Evolutionary conservation across 2,797 vertebrate species (phyloP).

Genomic region (Capromys pilorides): DNA sequence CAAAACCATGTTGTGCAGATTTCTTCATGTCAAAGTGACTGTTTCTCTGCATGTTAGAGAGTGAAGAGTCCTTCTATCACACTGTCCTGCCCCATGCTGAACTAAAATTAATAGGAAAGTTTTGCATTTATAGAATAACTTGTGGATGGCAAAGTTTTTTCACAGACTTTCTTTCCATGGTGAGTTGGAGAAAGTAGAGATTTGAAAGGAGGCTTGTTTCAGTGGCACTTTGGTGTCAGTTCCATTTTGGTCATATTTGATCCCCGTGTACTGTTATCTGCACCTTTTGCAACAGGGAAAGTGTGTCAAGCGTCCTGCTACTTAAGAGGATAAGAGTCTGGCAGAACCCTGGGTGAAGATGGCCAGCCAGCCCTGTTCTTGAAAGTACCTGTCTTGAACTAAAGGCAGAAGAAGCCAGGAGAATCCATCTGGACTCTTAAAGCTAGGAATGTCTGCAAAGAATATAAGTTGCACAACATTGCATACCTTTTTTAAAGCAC

Average conservation of each 20-base stretch:
- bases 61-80: not conserved
- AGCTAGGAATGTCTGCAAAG: constrained; percentile 6
- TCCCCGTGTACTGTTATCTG: constrained; percentile 47
- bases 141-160: not conserved
- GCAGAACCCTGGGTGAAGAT: not conserved
- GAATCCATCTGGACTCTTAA: not conserved
- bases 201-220: constrained; percentile 19
- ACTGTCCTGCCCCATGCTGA: not conserved
- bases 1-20: not conserved
- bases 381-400: constrained; percentile 4
- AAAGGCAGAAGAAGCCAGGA: not conserved
- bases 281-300: constrained; percentile 66
- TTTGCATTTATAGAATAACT: constrained; percentile 48
- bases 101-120: not conserved
- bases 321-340: constrained; percentile 23
- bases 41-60: not conserved
- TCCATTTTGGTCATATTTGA: constrained; percentile 69
- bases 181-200: constrained; percentile 40
- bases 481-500: constrained; percentile 9
- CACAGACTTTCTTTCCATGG: constrained; percentile 19
- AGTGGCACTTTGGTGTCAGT: not conserved
- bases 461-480: constrained; percentile 21
- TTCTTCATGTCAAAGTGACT: not conserved
- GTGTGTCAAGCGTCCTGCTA: constrained; percentile 69
- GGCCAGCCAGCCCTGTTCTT: not conserved